Evolutionary conservation across 2,797 vertebrate species (phyloP).

Genomic region (Heterohyrax brucei): DNA sequence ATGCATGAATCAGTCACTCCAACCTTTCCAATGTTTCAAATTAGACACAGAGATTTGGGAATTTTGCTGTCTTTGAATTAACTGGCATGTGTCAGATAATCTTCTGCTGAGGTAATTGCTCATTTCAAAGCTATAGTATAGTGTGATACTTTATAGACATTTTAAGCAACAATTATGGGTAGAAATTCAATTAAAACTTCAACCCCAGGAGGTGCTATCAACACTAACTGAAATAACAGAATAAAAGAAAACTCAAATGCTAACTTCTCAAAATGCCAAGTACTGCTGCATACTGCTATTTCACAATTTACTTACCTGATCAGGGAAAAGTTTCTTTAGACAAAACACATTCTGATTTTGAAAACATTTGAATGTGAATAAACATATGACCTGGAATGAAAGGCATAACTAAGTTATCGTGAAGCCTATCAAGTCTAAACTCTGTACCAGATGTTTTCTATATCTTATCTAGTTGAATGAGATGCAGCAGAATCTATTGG

Average conservation of each 20-base stretch:
- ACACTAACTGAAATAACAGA: constrained; percentile 25
- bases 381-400: neutral
- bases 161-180: constrained; percentile 35
- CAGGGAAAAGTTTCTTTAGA: neutral
- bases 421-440: neutral
- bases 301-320: neutral
- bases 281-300: neutral
- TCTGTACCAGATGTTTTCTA: neutral
- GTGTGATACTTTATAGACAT: neutral
- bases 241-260: constrained; percentile 47
- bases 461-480: constrained; percentile 32
- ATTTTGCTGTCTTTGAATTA: constrained; percentile 45
- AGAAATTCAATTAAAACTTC: constrained; percentile 27
- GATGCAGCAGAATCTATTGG: neutral
- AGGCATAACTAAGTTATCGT: neutral
- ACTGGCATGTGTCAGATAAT: neutral
- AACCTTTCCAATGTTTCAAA: neutral
- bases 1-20: neutral
- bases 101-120: neutral
- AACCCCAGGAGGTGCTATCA: neutral
- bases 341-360: neutral
- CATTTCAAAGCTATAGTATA: neutral
- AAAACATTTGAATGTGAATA: constrained; percentile 11
- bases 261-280: constrained; percentile 42
- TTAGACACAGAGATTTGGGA: constrained; percentile 1